phyloP scores from a whole-genome alignment of 2,113 vertebrate species.

The Globicephala melas region DNA sequence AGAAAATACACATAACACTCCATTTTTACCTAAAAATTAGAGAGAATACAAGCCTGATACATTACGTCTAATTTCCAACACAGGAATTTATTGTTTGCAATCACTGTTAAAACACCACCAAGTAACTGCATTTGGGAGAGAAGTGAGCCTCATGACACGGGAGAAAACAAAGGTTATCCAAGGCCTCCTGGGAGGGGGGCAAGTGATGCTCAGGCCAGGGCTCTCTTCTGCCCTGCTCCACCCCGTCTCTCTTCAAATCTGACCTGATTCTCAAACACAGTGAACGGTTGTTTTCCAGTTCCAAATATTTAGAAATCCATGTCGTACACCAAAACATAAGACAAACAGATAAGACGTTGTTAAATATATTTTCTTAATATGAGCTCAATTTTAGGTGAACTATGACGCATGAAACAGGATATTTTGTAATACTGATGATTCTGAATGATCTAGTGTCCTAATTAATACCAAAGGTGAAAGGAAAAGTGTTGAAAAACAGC shows the following conservation, averaged over 20 bases:
- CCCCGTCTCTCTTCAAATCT: not conserved
- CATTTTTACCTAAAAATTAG: not conserved
- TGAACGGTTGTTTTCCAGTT: not conserved
- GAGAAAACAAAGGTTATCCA: not conserved
- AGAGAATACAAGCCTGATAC: not conserved
- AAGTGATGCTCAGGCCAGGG: not conserved
- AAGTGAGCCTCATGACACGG: rapidly evolving
- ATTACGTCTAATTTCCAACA: not conserved
- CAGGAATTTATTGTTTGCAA: not conserved
- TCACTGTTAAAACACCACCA: not conserved
- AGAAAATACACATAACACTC: not conserved
- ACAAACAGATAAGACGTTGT: not conserved
- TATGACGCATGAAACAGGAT: not conserved
- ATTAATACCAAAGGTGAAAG: not conserved
- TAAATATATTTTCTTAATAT: not conserved
- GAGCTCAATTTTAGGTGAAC: not conserved
- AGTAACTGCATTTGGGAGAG: not conserved
- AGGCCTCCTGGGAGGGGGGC: rapidly evolving
- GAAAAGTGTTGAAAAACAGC: not conserved
- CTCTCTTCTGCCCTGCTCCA: too few species aligned
- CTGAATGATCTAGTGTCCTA: not conserved
- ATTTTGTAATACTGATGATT: not conserved
- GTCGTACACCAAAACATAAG: not conserved
- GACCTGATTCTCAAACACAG: not conserved
- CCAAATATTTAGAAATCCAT: not conserved